Base-by-base conservation (phyloP, 1,140 invertebrate species). In the Bicyclus anynana region DNA sequence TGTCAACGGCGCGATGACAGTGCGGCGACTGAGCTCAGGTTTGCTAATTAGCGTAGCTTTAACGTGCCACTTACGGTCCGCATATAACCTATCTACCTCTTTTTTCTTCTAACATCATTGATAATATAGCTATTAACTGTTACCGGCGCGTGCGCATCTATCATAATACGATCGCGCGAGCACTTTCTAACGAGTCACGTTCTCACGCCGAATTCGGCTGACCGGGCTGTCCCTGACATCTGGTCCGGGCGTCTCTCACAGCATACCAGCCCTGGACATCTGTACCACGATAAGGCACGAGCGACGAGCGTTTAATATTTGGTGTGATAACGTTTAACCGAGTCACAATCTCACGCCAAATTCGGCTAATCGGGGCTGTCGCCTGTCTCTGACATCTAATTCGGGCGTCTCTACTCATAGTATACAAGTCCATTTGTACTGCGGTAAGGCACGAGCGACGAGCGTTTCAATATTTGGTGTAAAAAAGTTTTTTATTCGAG, bases 241-340 rank as follows among this genome's bases (percentile, higher is more conserved):
- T 18, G 21, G 37, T 48, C 16, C 40, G 50, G 53, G 54, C 55
- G 67, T 70, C 46, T 67, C 68, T 63, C 53, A 62, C 52, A 53
- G 54, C 65, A 65, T 71, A 71, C 68, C 62, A 62, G 56, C 50
- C 38, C 52, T 67, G 60, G 37, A 27, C 57, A 49, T 29, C 18
- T 23, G 44, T 27, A n/a, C 10, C 13, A 16, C 21, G 18, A 29
- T 46, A 44, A 33, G n/a, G 13, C 5, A 23, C 13, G 17, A 51
- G 56, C 42, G 48, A 21, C 0, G n/a, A 44, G 47, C 51, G 20
- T 5, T 2, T 2, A 38, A 14, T 14, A 10, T 4, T 38, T 6
- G 14, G 42, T 10, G 7, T 9, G 4, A 44, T 23, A 14, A 55
- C 40, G 26, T 47, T 53, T 21, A 56, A 65, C 53, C 49, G 12